Evolutionary conservation across 2,888 invertebrate genomes (phyloP).

Genomic region (Coremacera marginata): DNA sequence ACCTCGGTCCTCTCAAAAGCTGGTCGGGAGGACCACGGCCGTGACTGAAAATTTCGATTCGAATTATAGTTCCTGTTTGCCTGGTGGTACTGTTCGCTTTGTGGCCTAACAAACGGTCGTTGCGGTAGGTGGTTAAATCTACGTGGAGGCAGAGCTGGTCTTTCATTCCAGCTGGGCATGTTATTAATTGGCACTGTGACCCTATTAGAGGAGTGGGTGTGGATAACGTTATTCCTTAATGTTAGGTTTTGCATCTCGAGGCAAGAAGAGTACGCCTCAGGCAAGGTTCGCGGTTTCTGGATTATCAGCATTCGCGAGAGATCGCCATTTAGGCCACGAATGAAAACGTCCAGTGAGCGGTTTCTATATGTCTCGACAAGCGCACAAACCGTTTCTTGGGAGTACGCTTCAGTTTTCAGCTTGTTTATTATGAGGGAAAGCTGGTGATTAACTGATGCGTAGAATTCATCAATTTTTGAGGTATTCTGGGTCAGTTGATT

Average conservation of each 20-base stretch:
- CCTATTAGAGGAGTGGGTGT: no score
- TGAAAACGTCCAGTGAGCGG: constrained; percentile 30
- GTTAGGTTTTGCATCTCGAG: not conserved
- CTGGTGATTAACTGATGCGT: constrained; percentile 44
- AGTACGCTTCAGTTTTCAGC: not conserved
- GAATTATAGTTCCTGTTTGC: no score
- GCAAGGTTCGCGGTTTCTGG: constrained; percentile 35
- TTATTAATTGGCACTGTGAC: no score
- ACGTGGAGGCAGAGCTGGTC: no score
- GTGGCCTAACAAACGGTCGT: no score
- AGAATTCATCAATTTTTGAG: constrained; percentile 44
- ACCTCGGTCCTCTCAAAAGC: no score
- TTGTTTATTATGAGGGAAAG: constrained; percentile 47
- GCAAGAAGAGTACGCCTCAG: constrained; percentile 44
- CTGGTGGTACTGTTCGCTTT: no score
- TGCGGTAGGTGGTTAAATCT: no score
- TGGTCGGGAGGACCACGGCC: no score
- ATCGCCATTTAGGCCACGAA: constrained; percentile 30
- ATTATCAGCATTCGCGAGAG: constrained; percentile 42
- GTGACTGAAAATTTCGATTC: no score
- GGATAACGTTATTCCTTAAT: not conserved
- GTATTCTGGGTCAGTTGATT: constrained; percentile 42
- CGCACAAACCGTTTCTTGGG: constrained; percentile 34
- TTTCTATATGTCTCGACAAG: constrained; percentile 38
- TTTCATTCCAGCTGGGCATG: no score